These are phyloP conservation scores for Deroplatys truncata DNA, from an alignment of 2,888 invertebrate species.

Conservation along the genomic window DNA sequence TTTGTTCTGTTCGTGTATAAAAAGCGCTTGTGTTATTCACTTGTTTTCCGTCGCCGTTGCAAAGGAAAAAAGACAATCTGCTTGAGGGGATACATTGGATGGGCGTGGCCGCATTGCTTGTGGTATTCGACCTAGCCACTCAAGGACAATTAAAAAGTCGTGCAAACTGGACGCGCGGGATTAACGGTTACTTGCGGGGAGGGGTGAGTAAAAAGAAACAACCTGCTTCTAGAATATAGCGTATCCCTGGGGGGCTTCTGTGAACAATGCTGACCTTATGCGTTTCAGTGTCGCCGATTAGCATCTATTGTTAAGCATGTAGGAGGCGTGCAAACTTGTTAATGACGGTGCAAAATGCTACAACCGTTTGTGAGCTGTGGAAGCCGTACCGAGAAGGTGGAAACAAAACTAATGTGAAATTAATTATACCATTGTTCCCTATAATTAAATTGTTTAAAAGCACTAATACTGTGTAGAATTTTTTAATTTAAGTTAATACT, in stretches of 20 bases:
- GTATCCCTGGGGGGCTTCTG: neutral
- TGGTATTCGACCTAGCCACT: neutral
- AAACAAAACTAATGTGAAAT: too few relatives aligned
- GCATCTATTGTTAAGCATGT: neutral
- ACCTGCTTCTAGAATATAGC: neutral
- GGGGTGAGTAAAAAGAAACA: neutral
- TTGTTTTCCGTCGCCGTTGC: neutral
- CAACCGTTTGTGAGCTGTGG: neutral
- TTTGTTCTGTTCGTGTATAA: neutral
- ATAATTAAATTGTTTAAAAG: too few relatives aligned
- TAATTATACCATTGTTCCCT: too few relatives aligned
- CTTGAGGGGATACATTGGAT: neutral
- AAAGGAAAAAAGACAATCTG: neutral
- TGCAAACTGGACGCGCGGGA: neutral
- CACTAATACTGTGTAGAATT: too few relatives aligned
- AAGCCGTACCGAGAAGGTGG: neutral
- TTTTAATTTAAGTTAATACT: too few relatives aligned
- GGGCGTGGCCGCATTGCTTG: neutral
- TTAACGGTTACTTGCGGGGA: neutral
- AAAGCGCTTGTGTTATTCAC: neutral
- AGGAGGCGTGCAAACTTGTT: neutral
- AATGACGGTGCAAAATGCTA: neutral
- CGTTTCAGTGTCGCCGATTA: neutral
- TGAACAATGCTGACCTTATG: neutral
- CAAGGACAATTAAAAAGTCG: neutral